Evolutionary conservation across 2,113 vertebrate genomes (phyloP).

Genomic region (Laterallus jamaicensis): DNA sequence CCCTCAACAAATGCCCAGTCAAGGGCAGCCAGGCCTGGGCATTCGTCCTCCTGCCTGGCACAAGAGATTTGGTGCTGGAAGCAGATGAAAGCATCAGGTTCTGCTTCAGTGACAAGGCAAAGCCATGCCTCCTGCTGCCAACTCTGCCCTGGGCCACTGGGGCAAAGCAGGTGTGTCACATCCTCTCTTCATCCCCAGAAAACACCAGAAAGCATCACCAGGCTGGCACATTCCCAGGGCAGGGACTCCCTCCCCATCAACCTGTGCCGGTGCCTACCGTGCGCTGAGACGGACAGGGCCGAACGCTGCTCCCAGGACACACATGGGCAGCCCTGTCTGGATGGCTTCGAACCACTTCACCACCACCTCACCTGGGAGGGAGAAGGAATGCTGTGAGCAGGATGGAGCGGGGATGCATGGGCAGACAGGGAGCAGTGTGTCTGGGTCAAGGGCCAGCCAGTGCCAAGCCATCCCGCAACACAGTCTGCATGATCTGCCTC

Average conservation of each 20-base stretch:
- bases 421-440: not conserved
- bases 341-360: conserved; percentile 96
- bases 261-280: conserved; percentile 69
- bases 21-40: not conserved
- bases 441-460: rapidly evolving
- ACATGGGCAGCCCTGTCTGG: conserved; percentile 96
- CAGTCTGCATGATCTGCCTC: not conserved
- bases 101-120: not conserved
- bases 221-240: rapidly evolving
- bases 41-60: not conserved
- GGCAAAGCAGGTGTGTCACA: not conserved
- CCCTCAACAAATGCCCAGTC: not conserved
- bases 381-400: not conserved
- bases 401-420: no score
- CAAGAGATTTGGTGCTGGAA: not conserved
- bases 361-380: conserved; percentile 86
- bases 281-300: conserved; percentile 85
- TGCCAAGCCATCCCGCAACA: rapidly evolving
- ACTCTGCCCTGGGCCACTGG: rapidly evolving
- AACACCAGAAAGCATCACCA: not conserved
- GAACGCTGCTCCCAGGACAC: conserved; percentile 86
- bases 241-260: not conserved
- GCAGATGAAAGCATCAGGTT: not conserved
- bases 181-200: not conserved
- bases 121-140: not conserved